Evolutionary conservation across 2,888 invertebrate species (phyloP).

Genomic region (Seira sanloemensis): DNA sequence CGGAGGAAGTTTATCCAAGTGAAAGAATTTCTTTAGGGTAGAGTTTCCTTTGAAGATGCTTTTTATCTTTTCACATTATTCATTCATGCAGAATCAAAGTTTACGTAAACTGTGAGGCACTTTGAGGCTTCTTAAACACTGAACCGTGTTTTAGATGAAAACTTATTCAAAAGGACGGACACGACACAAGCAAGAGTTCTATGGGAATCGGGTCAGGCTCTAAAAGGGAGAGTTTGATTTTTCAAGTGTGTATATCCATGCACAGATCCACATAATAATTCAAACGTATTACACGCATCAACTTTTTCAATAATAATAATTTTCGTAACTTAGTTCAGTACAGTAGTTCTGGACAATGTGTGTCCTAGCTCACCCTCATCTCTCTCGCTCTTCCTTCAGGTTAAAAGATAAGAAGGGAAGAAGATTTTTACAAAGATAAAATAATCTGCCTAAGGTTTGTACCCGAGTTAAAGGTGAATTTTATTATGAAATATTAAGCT

Average conservation of each 20-base stretch:
- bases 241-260: too few relatives aligned
- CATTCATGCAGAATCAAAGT: conserved; percentile 28
- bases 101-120: not conserved
- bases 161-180: too few relatives aligned
- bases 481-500: conserved; percentile 65
- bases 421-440: conserved; percentile 43
- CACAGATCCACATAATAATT: not conserved
- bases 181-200: too few relatives aligned
- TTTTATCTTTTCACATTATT: conserved; percentile 10
- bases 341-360: conserved; percentile 55
- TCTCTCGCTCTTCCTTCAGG: conserved; percentile 40
- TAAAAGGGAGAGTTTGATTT: conserved; percentile 14
- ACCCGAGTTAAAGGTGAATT: conserved; percentile 46
- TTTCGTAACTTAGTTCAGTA: conserved; percentile 51
- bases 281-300: not conserved
- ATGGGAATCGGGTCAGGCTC: conserved; percentile 9
- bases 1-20: not conserved
- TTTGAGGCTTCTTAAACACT: conserved; percentile 4
- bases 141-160: too few relatives aligned
- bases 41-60: conserved; percentile 14
- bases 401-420: conserved; percentile 31
- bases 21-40: not conserved
- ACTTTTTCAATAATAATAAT: conserved; percentile 8
- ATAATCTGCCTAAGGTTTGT: not conserved
- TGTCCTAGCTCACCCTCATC: conserved; percentile 28